A percentile compares a stretch with the other conserved stretches of the same genome.
Evolutionary conservation across 2,113 vertebrate genomes (phyloP).

Genomic region (Hippotragus niger): DNA sequence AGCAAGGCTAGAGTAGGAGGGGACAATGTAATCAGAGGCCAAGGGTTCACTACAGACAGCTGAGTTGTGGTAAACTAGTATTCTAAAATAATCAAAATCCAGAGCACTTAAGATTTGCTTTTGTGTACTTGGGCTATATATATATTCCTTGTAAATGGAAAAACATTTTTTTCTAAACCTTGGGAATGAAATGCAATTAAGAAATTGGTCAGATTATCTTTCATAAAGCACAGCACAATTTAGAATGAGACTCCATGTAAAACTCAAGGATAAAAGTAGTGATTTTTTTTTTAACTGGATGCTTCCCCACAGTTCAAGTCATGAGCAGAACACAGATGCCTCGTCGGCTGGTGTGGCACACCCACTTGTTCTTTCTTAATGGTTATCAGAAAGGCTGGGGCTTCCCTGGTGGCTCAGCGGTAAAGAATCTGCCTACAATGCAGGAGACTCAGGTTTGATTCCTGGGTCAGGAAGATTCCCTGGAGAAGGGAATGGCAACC

Average conservation of each 20-base stretch:
- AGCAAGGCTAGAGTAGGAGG: background rate
- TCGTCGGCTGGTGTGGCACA: background rate
- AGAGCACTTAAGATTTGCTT: background rate
- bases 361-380: rapidly evolving
- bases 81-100: background rate
- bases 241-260: background rate
- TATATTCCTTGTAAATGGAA: background rate
- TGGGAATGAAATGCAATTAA: background rate
- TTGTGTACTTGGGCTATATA: background rate
- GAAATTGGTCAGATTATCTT: background rate
- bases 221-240: background rate
- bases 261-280: background rate
- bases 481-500: background rate
- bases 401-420: background rate
- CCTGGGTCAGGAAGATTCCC: background rate
- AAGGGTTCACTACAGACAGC: background rate
- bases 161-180: background rate
- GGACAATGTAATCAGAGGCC: background rate
- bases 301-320: background rate
- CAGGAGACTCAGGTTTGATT: background rate
- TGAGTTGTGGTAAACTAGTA: background rate
- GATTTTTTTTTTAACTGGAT: background rate
- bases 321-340: rapidly evolving
- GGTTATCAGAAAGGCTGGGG: background rate
- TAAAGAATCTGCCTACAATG: background rate